Evolutionary conservation across 2,797 vertebrate genomes (phyloP).

Genomic region (Micrastur ruficollis): DNA sequence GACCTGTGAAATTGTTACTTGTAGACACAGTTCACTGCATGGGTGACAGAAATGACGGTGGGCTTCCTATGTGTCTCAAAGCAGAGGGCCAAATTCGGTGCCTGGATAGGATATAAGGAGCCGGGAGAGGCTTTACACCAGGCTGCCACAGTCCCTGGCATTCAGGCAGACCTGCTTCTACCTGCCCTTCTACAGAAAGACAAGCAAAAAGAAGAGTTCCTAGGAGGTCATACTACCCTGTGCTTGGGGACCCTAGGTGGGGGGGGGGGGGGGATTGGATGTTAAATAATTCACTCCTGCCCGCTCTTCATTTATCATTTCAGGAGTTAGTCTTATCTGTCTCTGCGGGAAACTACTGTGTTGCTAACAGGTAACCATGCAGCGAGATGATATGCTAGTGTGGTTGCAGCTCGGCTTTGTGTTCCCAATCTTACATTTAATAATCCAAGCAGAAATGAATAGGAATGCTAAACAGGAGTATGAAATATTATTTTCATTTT

Average conservation of each 20-base stretch:
- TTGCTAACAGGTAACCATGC: constrained; percentile 25
- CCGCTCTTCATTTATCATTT: not conserved
- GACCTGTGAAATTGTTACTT: not conserved
- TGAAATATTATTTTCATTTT: constrained; percentile 39
- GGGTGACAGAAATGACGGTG: not conserved
- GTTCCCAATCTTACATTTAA: not conserved
- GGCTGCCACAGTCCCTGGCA: fast-evolving
- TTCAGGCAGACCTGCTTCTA: not conserved
- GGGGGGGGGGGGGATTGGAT: not conserved
- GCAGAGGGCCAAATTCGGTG: not conserved
- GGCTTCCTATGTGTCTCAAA: not conserved
- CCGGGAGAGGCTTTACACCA: not conserved
- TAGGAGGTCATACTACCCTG: not conserved
- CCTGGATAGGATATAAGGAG: not conserved
- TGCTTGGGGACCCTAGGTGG: not conserved
- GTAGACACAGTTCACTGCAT: not conserved
- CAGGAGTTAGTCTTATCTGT: not conserved
- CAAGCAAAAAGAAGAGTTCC: not conserved
- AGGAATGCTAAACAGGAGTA: not conserved
- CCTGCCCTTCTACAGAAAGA: not conserved
- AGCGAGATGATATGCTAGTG: not conserved
- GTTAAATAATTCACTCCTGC: not conserved
- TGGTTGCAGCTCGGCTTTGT: not conserved
- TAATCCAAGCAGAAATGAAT: constrained; percentile 12
- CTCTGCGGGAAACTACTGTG: not conserved